Base-by-base conservation (phyloP, 2,888 invertebrate species). In the Lamellibrachia satsuma region DNA sequence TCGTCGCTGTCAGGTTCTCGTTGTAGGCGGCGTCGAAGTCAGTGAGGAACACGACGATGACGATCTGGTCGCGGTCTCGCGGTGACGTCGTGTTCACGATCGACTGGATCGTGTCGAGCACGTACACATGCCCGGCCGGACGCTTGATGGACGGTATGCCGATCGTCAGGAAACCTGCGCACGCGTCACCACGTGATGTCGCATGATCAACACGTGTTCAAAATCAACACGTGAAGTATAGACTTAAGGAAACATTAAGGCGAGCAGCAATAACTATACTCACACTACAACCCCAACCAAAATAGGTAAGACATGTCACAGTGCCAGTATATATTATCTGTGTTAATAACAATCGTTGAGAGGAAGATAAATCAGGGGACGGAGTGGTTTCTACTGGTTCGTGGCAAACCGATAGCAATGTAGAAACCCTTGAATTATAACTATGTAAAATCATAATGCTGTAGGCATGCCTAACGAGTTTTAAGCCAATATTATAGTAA, bases 91-190 rank as follows among this genome's bases (percentile, higher is more conserved):
- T 95, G 39, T 95, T 94, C 7, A 96, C 94, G 52, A 97, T 93
- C n/a, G 96, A 96, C 75, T 95, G 93, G 7, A 97, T 92, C 0
- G 97, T 97, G 92, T 95, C 94, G 52, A 94, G 94, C 90, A 97
- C 94, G 94, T 97, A 97, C 7, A 93, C 90, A 93, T 95, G 95
- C 57, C 93, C 95, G 90, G 96, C 96, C 90, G 95, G 95, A 91
- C 97, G 94, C 92, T 95, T 95, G 22, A 97, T 96, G 3, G 96
- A 96, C 3, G 97, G 96, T 91, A 97, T 96, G 11, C 96, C 97
- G 11, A 97, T 96, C 0, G 96, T 96, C 22, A 97, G 94, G 93
- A 95, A 96, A 52, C 95, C 96, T 95, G 94, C 52, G n/a, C 75
- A 75, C 75, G 75, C 75, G n/a, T 15, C 75, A 22, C 22, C 75